Base-by-base conservation (phyloP, 2,888 invertebrate species). In the Amaurobius ferox region DNA sequence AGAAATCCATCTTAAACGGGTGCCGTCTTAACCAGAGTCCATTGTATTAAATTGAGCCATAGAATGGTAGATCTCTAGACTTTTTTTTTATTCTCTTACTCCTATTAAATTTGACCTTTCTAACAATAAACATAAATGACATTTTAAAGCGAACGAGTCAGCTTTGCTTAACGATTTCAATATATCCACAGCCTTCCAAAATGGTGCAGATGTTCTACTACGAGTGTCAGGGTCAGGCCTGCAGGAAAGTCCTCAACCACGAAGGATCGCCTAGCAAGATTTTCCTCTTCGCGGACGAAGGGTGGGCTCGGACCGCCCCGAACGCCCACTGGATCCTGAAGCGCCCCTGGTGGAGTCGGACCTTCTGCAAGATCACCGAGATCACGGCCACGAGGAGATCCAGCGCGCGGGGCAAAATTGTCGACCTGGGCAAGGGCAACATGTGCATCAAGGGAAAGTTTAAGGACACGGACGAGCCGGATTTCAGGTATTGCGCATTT, bases 261-360 rank as follows among this genome's bases (percentile, higher is more conserved):
- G 95, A 95, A 92, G 95, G 96, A 89, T 94, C 94, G 91, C 95
- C 95, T 72, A 95, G 95, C 92, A 95, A 95, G 94, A 95, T 96
- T 89, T 93, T 96, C 89, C 93, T 96, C 90, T 96, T 95, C 91
- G 96, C 96, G 1, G 96, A 96, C 91, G 96, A 96, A 91, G 96
- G 96, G 28, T 96, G 96, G 96, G 96, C 96, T 88, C 94, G 95
- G 89, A 96, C 95, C 90, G 96, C 96, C 44, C 94, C 95, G 73
- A 95, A 95, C 73, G 95, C 95, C 78, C 95, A 96, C 92, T 96
- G 96, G 96, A 95, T 95, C 78, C 93, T 96, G 90, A 95, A 95
- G 91, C 95, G 95, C 67, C 95, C 95, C 90, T 96, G 96, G 95
- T 96, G 96, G 96, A 95, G 95, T 89, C 93, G 94, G 78, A 95